Conservation (phyloP, 2,113 vertebrate genomes). For the Merops nubicus region DNA sequence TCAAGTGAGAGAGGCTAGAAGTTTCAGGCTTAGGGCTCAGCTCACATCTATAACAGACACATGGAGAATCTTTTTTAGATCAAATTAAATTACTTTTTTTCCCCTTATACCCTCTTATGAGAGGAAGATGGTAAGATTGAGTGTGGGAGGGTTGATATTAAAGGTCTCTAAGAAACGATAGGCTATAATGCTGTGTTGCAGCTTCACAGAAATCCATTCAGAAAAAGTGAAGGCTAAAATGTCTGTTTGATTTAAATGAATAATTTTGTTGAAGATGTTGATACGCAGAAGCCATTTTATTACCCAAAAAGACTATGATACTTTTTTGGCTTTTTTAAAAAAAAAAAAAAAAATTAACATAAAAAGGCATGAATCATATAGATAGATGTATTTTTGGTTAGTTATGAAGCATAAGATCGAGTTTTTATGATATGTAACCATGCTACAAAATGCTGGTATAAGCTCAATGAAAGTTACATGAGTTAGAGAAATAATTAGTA, state of each 20-base stretch:
- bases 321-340: accelerated
- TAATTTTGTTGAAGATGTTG: background rate
- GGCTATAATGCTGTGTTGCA: background rate
- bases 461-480: background rate
- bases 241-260: background rate
- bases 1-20: background rate
- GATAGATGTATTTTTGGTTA: background rate
- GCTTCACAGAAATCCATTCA: background rate
- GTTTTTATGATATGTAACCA: background rate
- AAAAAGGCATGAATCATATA: background rate
- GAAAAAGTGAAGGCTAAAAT: background rate
- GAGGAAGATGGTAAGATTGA: background rate
- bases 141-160: background rate
- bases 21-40: background rate
- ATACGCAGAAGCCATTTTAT: background rate
- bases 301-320: background rate
- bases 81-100: background rate
- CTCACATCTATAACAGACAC: background rate
- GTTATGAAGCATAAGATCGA: background rate
- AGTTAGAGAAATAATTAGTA: background rate
- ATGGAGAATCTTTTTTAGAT: background rate
- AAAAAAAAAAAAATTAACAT: too few species aligned
- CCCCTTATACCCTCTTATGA: background rate
- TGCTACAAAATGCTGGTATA: background rate
- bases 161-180: background rate